These are phyloP conservation scores for Peromyscus eremicus DNA, from an alignment of 2,797 vertebrate species.

Conservation along the genomic window DNA sequence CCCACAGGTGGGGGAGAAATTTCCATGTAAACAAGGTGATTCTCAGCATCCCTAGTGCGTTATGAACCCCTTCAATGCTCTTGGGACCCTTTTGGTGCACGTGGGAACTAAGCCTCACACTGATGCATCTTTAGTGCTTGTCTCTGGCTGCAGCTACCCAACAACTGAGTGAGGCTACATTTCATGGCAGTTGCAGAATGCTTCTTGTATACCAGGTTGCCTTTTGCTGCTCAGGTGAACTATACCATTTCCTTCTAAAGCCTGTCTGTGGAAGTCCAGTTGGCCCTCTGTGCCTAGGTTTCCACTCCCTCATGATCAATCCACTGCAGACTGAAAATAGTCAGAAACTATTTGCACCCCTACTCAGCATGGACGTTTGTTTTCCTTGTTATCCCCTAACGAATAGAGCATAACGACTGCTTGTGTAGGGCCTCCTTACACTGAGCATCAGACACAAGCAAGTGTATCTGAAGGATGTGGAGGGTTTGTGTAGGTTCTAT, in stretches of 20 bases:
- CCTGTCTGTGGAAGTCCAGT: neutral
- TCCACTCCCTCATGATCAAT: neutral
- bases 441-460: neutral
- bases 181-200: neutral
- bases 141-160: neutral
- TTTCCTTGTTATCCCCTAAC: neutral
- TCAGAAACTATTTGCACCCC: neutral
- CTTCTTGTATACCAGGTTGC: neutral
- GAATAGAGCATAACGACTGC: neutral
- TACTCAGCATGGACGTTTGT: neutral
- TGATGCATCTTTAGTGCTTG: neutral
- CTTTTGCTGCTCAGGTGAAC: neutral
- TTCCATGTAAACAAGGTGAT: neutral
- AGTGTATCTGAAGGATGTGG: neutral
- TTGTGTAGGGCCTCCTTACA: neutral
- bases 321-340: neutral
- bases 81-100: neutral
- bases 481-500: neutral
- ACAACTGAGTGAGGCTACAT: neutral
- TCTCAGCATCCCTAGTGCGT: neutral
- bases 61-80: neutral
- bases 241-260: neutral
- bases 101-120: accelerated
- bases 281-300: neutral
- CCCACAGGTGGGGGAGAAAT: neutral